Evolutionary conservation across 1,140 invertebrate species (phyloP), one percentile per base, ranked within the genome.

Genomic region (Cotesia typhae): DNA sequence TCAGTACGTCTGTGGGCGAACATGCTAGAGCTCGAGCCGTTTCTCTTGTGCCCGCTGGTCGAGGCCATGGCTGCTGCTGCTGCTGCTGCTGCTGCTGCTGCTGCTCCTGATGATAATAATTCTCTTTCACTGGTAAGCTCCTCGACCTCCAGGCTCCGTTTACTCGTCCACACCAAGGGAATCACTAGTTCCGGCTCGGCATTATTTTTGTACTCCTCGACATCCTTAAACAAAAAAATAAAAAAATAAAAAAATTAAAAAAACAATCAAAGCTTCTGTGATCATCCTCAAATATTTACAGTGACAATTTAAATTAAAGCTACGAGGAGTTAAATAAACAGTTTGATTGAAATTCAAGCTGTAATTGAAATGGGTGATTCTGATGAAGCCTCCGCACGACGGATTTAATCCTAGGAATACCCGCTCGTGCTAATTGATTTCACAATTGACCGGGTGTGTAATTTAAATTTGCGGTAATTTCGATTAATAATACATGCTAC

Each of bases 1-100:
- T 83, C 85, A 35, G 80, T 83, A 7, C 82, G 77, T 64, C 75
- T 82, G 77, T 86, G 85, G 41, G 79, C 75, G 73, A 87, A 85
- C 79, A 85, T 83, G 65, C 83, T 85, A 37, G 85, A 87, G 60
- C 81, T 85, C 67, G 85, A 86, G 70, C 83, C 82, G 70, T 84
- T 87, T 70, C 85, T 81, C 75, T 84, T 85, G 75, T 86, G 84
- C 68, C 82, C 81, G 72, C 78, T 84, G 47, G 79, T 83, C 4
- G 84, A 83, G 35, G 84, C 82, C 84, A 86, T 86, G 61, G 20
- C 36, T 52, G 60, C 68, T 66, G 75, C 37, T 47, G 41, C 10
- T 47, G 5, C 41, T 47, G 41, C 17, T 17, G 17, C 1, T 17
- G 20, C 36, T 17, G 20, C 36, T 52, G 60, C 68, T 66, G 75